Conservation (phyloP, 2,113 vertebrate genomes). For the Eretmochelys imbricata region DNA sequence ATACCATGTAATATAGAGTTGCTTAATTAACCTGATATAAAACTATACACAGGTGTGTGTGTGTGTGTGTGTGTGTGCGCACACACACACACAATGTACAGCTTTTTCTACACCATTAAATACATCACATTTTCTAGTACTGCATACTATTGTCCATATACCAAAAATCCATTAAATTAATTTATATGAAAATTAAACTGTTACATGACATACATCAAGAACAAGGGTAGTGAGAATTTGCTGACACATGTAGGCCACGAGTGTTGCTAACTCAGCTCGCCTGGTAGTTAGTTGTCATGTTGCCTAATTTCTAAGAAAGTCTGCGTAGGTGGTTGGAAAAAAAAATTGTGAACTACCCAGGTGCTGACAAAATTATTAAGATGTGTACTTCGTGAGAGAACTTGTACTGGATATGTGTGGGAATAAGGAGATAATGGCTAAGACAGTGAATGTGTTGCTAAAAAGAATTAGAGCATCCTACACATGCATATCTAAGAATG, state of each 20-base stretch:
- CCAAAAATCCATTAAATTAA: neutral
- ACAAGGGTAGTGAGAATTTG: neutral
- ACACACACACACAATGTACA: rapidly evolving
- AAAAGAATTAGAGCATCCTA: neutral
- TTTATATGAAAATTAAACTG: neutral
- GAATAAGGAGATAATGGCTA: neutral
- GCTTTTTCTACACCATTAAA: neutral
- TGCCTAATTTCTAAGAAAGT: neutral
- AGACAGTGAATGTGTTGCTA: neutral
- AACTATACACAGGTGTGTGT: rapidly evolving
- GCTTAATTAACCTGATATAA: neutral
- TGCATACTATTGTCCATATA: neutral
- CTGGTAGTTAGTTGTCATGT: neutral
- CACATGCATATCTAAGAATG: neutral
- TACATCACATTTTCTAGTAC: neutral
- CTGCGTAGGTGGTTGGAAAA: neutral
- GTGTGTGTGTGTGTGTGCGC: rapidly evolving
- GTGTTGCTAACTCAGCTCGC: neutral
- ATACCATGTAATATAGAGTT: rapidly evolving
- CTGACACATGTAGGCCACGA: neutral
- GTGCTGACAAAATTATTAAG: neutral
- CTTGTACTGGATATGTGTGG: neutral
- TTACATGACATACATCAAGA: neutral
- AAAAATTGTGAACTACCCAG: neutral
- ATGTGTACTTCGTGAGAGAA: neutral